These are phyloP conservation scores for Prunella fulvescens DNA, from an alignment of 2,113 vertebrate species.

Conservation along the genomic window DNA sequence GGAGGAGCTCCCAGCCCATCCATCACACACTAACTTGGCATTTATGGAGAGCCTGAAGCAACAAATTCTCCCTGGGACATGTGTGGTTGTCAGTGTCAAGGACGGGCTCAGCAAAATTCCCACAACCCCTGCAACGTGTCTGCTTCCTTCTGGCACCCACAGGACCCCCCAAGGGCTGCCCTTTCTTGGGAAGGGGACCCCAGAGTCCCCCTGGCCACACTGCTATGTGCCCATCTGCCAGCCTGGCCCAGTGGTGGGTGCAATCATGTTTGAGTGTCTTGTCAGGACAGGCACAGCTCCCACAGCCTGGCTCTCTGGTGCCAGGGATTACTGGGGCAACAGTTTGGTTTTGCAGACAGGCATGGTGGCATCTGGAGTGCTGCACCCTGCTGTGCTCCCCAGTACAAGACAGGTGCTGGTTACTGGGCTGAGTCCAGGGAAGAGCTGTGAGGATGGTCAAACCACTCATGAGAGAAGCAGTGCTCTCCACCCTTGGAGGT, in stretches of 20 bases:
- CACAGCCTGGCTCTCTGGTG: not conserved
- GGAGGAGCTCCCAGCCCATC: not conserved
- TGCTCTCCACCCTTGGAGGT: not conserved
- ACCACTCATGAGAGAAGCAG: not conserved
- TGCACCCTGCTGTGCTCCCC: not conserved
- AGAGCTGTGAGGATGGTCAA: not conserved
- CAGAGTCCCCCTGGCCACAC: not conserved
- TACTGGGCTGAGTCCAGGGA: accelerated
- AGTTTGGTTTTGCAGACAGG: not conserved
- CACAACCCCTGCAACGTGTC: accelerated
- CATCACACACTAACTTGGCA: not conserved
- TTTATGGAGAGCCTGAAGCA: not conserved
- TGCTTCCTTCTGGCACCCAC: not conserved
- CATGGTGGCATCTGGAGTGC: accelerated
- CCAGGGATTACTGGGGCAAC: not conserved
- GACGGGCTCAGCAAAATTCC: not conserved
- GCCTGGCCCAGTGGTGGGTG: not conserved
- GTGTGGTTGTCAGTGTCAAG: not conserved
- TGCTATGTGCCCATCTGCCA: not conserved
- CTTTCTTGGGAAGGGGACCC: not conserved
- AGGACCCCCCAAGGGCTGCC: not conserved
- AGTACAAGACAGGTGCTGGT: not conserved
- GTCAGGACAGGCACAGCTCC: not conserved
- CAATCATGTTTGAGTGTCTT: not conserved
- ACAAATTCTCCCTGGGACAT: not conserved